These are phyloP conservation scores for Aepyceros melampus DNA, from an alignment of 2,113 vertebrate genomes.

Conservation along the genomic window DNA sequence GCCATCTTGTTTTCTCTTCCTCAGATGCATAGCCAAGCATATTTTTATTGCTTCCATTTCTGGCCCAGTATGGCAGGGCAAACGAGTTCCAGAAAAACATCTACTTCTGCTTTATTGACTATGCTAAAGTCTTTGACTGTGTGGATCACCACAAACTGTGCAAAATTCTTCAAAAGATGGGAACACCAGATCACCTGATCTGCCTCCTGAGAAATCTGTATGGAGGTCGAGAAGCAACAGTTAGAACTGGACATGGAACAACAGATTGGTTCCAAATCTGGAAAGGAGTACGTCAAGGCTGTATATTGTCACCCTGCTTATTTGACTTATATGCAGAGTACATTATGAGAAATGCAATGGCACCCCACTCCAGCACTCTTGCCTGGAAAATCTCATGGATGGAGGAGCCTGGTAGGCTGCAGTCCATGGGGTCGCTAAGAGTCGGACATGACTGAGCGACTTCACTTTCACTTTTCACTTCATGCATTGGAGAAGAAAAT, in stretches of 20 bases:
- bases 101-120: not conserved
- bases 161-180: not conserved
- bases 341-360: not conserved
- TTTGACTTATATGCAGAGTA: not conserved
- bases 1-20: not conserved
- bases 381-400: too few relatives aligned
- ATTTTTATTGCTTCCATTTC: not conserved
- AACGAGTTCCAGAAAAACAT: not conserved
- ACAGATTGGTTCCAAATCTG: not conserved
- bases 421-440: too few relatives aligned
- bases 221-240: not conserved
- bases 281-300: not conserved
- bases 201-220: not conserved
- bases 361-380: too few relatives aligned
- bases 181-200: not conserved
- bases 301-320: not conserved
- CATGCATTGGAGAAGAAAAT: too few relatives aligned
- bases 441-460: too few relatives aligned
- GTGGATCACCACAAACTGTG: not conserved
- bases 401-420: too few relatives aligned
- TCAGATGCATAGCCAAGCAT: not conserved
- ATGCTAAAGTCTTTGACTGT: not conserved
- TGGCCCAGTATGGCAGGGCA: not conserved
- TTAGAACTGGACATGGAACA: not conserved
- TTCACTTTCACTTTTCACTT: too few relatives aligned